phyloP scores from a whole-genome alignment of 2,113 vertebrate genomes.

The Motacilla tschutschensis region DNA sequence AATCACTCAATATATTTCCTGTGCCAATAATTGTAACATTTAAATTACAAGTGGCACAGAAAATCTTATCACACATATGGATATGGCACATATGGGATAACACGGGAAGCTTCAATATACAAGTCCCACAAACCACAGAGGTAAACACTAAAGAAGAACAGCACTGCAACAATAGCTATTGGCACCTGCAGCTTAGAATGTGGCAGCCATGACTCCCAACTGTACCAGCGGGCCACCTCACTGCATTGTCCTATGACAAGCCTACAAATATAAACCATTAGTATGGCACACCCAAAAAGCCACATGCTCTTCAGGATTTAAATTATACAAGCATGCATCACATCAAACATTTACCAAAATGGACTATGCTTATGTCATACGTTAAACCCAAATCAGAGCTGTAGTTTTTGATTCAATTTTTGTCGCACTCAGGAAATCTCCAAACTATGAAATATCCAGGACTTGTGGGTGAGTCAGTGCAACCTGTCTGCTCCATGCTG shows the following conservation, averaged over 20 bases:
- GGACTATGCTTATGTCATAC: accelerated
- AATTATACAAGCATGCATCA: not conserved
- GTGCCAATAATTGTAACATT: not conserved
- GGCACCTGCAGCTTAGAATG: not conserved
- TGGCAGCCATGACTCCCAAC: not conserved
- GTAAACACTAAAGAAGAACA: not conserved
- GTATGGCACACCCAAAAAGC: not conserved
- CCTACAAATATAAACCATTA: not conserved
- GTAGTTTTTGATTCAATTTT: not conserved
- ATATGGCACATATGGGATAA: not conserved
- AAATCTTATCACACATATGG: not conserved
- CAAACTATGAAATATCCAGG: not conserved
- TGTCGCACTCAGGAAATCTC: not conserved
- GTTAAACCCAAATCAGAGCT: not conserved
- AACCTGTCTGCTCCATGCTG: not conserved
- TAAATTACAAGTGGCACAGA: not conserved
- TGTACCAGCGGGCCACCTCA: not conserved
- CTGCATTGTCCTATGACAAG: not conserved
- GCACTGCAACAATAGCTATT: not conserved
- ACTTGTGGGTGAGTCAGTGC: accelerated
- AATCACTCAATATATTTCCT: not conserved
- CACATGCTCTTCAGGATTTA: not conserved
- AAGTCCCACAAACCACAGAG: not conserved
- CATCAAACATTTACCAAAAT: not conserved
- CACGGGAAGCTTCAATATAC: not conserved